These are phyloP conservation scores for Chlamydotis undulata DNA, from an alignment of 2,113 vertebrate genomes.

Conservation along the genomic window DNA sequence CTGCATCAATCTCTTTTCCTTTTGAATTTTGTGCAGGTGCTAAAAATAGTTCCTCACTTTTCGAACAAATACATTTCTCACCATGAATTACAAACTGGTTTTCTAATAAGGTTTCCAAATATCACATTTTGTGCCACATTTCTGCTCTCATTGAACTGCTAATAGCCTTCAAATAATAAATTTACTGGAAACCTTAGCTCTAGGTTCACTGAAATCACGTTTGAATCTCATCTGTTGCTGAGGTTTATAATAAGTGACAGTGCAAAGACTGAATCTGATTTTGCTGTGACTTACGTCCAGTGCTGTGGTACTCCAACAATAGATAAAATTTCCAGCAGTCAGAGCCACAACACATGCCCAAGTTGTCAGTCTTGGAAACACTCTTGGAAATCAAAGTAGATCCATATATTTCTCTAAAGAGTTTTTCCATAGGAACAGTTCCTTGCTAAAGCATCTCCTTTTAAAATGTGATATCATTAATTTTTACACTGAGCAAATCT, in stretches of 20 bases:
- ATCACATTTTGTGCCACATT: not conserved
- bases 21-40: not conserved
- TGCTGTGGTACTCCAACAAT: fast-evolving
- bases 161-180: constrained; percentile 7
- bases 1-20: not conserved
- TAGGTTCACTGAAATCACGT: not conserved
- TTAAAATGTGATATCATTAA: not conserved
- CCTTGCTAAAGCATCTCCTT: not conserved
- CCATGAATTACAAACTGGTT: not conserved
- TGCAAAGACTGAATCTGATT: not conserved
- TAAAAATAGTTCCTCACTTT: constrained; percentile 7
- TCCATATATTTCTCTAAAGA: not conserved
- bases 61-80: constrained; percentile 8
- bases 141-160: not conserved
- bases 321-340: not conserved
- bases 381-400: not conserved
- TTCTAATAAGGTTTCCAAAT: not conserved
- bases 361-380: not conserved
- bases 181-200: not conserved
- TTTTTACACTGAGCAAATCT: not conserved
- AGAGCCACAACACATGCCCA: not conserved
- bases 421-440: not conserved
- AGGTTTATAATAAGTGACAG: constrained; percentile 7
- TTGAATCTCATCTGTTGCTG: not conserved
- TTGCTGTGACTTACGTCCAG: not conserved